phyloP scores from a whole-genome alignment of 1,140 invertebrate genomes.

The Augochlora pura region DNA sequence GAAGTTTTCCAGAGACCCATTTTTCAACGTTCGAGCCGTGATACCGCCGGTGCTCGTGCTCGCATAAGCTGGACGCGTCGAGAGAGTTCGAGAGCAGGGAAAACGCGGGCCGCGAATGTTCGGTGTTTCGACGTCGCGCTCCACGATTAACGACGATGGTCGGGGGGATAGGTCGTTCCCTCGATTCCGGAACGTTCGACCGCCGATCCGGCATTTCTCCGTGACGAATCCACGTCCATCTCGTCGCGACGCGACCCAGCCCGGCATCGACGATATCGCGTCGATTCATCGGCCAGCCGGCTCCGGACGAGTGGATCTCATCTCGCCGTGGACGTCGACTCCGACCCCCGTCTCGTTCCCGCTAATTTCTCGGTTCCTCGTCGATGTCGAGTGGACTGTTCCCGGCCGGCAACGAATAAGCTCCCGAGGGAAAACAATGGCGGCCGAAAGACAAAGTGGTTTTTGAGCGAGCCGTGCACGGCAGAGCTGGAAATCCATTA shows the following conservation, averaged over 20 bases:
- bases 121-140: neutral
- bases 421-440: neutral
- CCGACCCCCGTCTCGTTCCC: no score
- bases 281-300: no score
- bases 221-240: neutral
- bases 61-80: neutral
- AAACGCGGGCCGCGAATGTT: neutral
- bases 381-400: neutral
- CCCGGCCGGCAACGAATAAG: no score
- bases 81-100: neutral
- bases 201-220: neutral
- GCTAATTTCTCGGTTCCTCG: no score
- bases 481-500: neutral
- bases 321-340: neutral
- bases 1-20: neutral
- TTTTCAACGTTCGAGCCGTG: neutral
- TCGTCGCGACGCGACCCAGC: no score
- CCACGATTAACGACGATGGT: neutral
- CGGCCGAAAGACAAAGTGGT: neutral
- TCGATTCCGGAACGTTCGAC: neutral
- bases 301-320: no score
- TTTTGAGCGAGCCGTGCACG: neutral
- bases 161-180: neutral
- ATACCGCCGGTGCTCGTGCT: neutral
- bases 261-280: neutral